phyloP scores from a whole-genome alignment of 2,797 vertebrate species.

The Lophotriccus pileatus region DNA sequence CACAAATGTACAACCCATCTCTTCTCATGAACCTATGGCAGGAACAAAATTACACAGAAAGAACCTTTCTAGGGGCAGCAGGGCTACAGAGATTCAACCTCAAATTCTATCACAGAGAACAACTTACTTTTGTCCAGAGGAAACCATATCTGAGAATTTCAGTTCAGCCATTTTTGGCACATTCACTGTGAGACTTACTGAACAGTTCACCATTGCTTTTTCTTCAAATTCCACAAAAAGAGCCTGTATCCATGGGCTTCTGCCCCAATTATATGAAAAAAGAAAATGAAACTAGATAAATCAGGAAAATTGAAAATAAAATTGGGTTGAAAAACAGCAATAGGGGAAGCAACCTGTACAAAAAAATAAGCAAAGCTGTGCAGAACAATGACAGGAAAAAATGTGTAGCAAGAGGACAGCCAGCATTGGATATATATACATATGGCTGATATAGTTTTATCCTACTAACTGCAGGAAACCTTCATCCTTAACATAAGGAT shows the following conservation, averaged over 20 bases:
- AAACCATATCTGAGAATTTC: not conserved
- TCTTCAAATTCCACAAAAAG: not conserved
- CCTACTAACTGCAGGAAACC: not conserved
- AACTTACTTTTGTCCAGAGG: not conserved
- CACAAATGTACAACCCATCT: not conserved
- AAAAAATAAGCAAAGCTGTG: not conserved
- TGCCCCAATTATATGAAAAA: not conserved
- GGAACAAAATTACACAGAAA: not conserved
- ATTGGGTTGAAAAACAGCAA: not conserved
- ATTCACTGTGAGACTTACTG: not conserved
- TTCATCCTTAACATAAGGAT: not conserved
- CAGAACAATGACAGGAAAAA: not conserved
- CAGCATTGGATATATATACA: too few relatives aligned
- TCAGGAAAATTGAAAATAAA: not conserved
- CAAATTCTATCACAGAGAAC: not conserved
- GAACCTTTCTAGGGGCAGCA: not conserved
- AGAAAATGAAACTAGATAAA: not conserved
- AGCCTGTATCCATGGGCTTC: not conserved
- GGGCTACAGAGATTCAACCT: not conserved
- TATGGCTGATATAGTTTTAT: not conserved
- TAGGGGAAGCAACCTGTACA: not conserved
- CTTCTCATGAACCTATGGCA: not conserved
- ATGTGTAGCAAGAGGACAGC: accelerated
- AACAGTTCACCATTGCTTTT: not conserved
- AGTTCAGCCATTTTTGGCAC: accelerated